Conservation (phyloP, 2,888 invertebrate genomes). For the Ophraella communa region DNA sequence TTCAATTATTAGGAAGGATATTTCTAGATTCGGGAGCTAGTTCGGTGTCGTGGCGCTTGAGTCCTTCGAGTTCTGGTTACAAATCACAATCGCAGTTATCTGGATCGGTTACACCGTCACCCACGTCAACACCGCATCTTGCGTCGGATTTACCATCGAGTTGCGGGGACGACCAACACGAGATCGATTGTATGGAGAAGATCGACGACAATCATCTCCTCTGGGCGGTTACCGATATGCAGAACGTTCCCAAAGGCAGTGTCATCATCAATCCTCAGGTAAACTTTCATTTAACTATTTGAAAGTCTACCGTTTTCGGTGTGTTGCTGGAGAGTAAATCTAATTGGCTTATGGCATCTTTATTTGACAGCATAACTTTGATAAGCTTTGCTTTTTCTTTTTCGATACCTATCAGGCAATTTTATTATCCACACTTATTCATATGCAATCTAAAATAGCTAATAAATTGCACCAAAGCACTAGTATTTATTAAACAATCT, state of each 20-base stretch:
- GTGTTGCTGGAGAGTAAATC: too few relatives aligned
- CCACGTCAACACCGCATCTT: slow-evolving; percentile 65
- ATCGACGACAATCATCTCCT: slow-evolving; percentile 63
- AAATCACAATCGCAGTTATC: slow-evolving; percentile 76
- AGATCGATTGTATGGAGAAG: slow-evolving; percentile 6
- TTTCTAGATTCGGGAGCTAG: slow-evolving; percentile 66
- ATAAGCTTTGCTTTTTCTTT: too few relatives aligned
- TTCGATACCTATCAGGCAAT: too few relatives aligned
- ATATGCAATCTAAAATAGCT: too few relatives aligned
- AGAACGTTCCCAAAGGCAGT: slow-evolving; percentile 85
- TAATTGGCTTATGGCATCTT: too few relatives aligned
- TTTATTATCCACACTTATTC: too few relatives aligned
- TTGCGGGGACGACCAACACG: slow-evolving; percentile 43
- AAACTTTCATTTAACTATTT: too few relatives aligned
- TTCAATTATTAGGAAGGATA: slow-evolving; percentile 23
- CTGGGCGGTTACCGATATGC: slow-evolving; percentile 89
- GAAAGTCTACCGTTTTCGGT: too few relatives aligned
- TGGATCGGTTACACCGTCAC: slow-evolving; percentile 80
- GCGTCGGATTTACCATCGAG: slow-evolving; percentile 43
- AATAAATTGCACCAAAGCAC: too few relatives aligned
- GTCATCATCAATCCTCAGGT: slow-evolving; percentile 87
- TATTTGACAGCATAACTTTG: too few relatives aligned
- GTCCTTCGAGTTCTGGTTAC: slow-evolving; percentile 79
- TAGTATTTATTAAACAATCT: too few relatives aligned
- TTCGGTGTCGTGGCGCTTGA: slow-evolving; percentile 69